Base-by-base conservation (phyloP, 2,888 invertebrate species). In the Dorcus hopei region DNA sequence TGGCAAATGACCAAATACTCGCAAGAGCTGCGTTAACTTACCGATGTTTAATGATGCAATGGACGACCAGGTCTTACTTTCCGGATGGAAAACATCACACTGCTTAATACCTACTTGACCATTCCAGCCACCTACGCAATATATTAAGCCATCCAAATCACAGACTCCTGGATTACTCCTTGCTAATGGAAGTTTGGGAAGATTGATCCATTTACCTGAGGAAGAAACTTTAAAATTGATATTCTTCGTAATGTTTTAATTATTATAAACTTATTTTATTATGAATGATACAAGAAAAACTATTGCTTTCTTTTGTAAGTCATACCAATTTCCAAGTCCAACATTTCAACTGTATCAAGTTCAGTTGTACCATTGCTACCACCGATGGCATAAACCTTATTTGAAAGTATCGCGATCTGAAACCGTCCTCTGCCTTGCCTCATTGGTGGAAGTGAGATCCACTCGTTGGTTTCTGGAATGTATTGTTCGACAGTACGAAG, bases 281-380 rank as follows among this genome's bases (percentile, higher is more conserved):
- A n/a, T 41, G n/a, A 3, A 41, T 3, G n/a, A 6, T 7, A 14
- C 42, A 42, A 42, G 42, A 42, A 42, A 42, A 14, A 11, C n/a
- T 41, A 41, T 41, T 41, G 14, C 14, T 14, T 14, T 14, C 14
- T 41, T 41, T 41, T 19, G 1, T 2, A 19, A 19, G 86, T 87
- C 63, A 78, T 79, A 65, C 80, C 79, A 19, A 75, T 70, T 8
- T 70, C 72, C n/a, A 81, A 74, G 68, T 86, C 83, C 38, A 79
- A 83, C 75, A 83, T 82, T 74, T 91, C 90, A 2, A 86, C 86
- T 0, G 87, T 87, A 67, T 87, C 87, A 67, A 94, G 81, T 76
- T 95, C 94, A 9, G 85, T 85, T 62, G 88, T 87, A 0, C 94
- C 95, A 79, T 93, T 91, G 68, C 90, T 90, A 40, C 93, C 93